phyloP scores from a whole-genome alignment of 1,140 invertebrate genomes.

The Matsumurasca onukii region DNA sequence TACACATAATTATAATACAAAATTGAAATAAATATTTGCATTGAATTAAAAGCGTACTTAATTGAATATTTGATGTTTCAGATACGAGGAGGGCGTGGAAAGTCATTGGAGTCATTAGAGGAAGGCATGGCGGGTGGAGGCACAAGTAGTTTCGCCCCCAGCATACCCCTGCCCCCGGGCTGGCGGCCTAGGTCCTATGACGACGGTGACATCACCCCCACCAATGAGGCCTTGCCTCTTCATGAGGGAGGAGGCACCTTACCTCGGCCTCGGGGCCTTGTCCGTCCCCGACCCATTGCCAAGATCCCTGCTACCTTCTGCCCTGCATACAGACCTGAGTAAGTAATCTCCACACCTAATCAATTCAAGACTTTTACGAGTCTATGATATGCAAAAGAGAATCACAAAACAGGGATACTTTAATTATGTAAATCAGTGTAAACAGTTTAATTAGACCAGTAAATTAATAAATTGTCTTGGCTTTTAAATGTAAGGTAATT shows the following conservation, averaged over 20 bases:
- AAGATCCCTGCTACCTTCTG: slow-evolving; percentile 67
- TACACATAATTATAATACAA: too few species aligned
- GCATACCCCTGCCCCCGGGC: slow-evolving; percentile 29
- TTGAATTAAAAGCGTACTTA: too few species aligned
- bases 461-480: too few species aligned
- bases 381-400: too few species aligned
- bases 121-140: slow-evolving; percentile 56
- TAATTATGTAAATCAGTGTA: too few species aligned
- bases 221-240: slow-evolving; percentile 67
- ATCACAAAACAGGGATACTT: too few species aligned
- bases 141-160: slow-evolving; percentile 40
- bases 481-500: too few species aligned
- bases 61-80: too few species aligned
- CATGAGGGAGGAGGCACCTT: slow-evolving; percentile 79
- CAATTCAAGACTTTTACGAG: too few species aligned
- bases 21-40: too few species aligned
- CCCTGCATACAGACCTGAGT: slow-evolving; percentile 40
- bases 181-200: slow-evolving; percentile 58
- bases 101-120: slow-evolving; percentile 81
- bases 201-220: slow-evolving; percentile 85
- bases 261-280: slow-evolving; percentile 76
- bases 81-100: slow-evolving; percentile 65
- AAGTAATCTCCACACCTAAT: too few species aligned
- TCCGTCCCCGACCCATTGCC: slow-evolving; percentile 80
- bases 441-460: too few species aligned